Conservation (phyloP, 1,140 invertebrate genomes). For the Dreissena polymorpha region DNA sequence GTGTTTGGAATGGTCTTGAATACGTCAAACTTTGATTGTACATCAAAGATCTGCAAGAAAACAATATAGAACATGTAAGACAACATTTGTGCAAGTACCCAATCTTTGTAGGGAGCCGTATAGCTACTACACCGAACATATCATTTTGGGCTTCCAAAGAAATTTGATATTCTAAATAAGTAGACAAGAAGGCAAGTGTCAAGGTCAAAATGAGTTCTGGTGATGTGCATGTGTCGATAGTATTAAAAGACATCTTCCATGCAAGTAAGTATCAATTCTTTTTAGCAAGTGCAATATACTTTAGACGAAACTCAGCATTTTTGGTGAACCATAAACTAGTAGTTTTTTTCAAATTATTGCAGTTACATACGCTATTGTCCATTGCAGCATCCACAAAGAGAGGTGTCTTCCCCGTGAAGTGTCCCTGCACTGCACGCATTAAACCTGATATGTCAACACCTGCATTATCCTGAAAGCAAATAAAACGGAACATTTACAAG, state of each 20-base stretch:
- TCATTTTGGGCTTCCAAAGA: neutral
- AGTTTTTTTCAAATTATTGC: neutral
- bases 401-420: slow-evolving; percentile 72
- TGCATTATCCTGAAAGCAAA: slow-evolving; percentile 71
- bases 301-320: no score
- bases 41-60: slow-evolving; percentile 74
- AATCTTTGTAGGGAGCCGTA: neutral
- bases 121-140: no score
- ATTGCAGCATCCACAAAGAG: slow-evolving; percentile 73
- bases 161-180: neutral
- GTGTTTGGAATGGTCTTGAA: slow-evolving; percentile 73
- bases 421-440: slow-evolving; percentile 72
- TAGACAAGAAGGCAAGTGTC: neutral
- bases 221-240: no score
- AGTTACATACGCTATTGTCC: slow-evolving; percentile 72
- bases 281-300: no score
- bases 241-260: no score
- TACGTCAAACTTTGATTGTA: slow-evolving; percentile 71
- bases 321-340: no score
- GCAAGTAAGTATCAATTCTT: no score
- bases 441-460: slow-evolving; percentile 64
- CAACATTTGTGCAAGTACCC: neutral
- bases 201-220: no score
- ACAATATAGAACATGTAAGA: slow-evolving; percentile 8
- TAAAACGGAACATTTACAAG: slow-evolving; percentile 15